These are phyloP conservation scores for Microdon myrmicae DNA, from an alignment of 2,888 invertebrate species.

Conservation along the genomic window DNA sequence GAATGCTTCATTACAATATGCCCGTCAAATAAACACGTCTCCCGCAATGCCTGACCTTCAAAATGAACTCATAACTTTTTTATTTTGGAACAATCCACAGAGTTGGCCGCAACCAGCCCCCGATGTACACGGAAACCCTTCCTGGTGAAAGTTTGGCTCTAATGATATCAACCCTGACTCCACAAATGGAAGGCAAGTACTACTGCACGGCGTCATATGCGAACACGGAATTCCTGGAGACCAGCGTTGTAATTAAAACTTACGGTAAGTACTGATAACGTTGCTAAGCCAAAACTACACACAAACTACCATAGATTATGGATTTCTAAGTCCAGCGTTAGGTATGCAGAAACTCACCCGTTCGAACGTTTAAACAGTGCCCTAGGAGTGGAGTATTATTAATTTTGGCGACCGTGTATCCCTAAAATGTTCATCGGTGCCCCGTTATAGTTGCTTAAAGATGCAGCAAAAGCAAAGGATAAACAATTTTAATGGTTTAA, in stretches of 20 bases:
- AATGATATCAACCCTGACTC: slow-evolving; percentile 78
- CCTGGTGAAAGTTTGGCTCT: slow-evolving; percentile 76
- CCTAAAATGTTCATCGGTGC: slow-evolving; percentile 9
- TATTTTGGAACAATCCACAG: slow-evolving; percentile 26
- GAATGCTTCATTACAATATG: too few species aligned
- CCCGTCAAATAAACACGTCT: too few species aligned
- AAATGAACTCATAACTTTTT: slow-evolving; percentile 6
- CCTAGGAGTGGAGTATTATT: slow-evolving; percentile 24
- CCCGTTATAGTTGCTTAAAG: not conserved
- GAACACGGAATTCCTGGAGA: slow-evolving; percentile 73
- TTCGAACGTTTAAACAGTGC: slow-evolving; percentile 15
- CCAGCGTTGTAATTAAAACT: slow-evolving; percentile 77
- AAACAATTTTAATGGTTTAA: slow-evolving; percentile 49
- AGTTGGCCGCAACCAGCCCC: slow-evolving; percentile 66
- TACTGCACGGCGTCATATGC: slow-evolving; percentile 86
- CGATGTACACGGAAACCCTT: slow-evolving; percentile 76
- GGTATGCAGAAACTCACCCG: not conserved
- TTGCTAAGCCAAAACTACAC: too few species aligned
- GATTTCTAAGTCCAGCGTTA: slow-evolving; percentile 11
- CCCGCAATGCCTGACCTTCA: too few species aligned
- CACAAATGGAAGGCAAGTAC: slow-evolving; percentile 83
- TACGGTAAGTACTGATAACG: slow-evolving; percentile 70
- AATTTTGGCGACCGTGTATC: slow-evolving; percentile 25
- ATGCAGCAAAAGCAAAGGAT: slow-evolving; percentile 22
- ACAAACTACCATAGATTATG: too few species aligned